Percentiles rank a stretch among this genome's conserved stretches.
Conservation (phyloP, 2,113 vertebrate genomes). For the Nesogale talazaci region DNA sequence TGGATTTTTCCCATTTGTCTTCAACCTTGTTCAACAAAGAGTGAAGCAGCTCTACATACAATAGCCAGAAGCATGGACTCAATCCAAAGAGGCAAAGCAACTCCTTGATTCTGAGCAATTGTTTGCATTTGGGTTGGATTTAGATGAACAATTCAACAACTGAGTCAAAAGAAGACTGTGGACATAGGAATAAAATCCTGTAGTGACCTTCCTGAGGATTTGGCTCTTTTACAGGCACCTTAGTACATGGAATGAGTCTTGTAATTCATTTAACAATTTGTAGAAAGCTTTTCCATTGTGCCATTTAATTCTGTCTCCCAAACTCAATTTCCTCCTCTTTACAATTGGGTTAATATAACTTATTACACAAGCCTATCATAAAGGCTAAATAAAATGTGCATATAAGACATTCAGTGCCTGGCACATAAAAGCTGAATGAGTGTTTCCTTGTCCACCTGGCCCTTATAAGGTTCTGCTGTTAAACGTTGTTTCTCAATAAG, state of each 20-base stretch:
- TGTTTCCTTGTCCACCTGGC: background rate
- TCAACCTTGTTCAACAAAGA: background rate
- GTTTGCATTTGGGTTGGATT: conserved; percentile 2
- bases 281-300: conserved; percentile 27
- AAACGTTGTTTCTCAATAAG: background rate
- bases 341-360: conserved; percentile 14
- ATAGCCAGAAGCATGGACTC: background rate
- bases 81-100: background rate
- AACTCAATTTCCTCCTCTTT: conserved; percentile 35
- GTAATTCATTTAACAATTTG: conserved; percentile 59
- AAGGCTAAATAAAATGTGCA: conserved; percentile 1
- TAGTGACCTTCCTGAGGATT: conserved; percentile 42
- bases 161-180: conserved; percentile 2
- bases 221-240: conserved; percentile 61
- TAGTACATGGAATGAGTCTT: conserved; percentile 50
- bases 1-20: background rate
- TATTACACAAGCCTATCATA: conserved; percentile 29
- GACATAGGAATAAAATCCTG: conserved; percentile 50
- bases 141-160: conserved; percentile 41
- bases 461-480: background rate
- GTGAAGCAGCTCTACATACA: background rate
- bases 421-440: background rate
- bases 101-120: conserved; percentile 9
- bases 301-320: conserved; percentile 1
- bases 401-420: background rate